Evolutionary conservation across 1,140 invertebrate genomes (phyloP).

Genomic region (Drosophila bocki): DNA sequence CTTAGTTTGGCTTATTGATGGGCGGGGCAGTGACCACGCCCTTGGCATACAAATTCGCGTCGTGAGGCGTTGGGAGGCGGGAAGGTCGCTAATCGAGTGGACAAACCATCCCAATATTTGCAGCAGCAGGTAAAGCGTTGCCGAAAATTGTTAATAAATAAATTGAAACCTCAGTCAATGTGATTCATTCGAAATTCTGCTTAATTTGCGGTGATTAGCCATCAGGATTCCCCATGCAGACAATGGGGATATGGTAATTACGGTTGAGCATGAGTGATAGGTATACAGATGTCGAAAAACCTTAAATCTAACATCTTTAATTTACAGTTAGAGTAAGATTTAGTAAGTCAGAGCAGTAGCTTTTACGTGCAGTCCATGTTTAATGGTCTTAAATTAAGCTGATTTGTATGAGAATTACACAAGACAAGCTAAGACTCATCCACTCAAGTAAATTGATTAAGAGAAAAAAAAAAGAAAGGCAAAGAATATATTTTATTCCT

Average conservation of each 20-base stretch:
- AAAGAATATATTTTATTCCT: no score
- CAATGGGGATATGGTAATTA: conserved; percentile 42
- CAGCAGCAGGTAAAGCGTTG: conserved; percentile 23
- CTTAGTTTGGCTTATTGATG: conserved; percentile 70
- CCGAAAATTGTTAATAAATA: conserved; percentile 29
- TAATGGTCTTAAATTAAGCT: no score
- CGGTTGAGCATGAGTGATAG: conserved; percentile 13
- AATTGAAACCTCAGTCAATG: conserved; percentile 18
- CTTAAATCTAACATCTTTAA: background rate
- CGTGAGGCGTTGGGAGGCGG: background rate
- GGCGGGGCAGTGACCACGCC: conserved; percentile 24
- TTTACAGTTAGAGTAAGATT: background rate
- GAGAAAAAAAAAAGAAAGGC: no score
- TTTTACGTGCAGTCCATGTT: no score
- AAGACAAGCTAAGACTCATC: no score
- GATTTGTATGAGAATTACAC: no score
- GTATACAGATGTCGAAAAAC: conserved; percentile 1
- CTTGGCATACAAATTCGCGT: conserved; percentile 48
- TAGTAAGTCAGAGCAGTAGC: no score
- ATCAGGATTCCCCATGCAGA: conserved; percentile 39
- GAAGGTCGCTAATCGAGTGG: conserved; percentile 38
- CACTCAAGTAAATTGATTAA: no score
- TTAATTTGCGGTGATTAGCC: conserved; percentile 35
- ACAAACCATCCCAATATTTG: conserved; percentile 28
- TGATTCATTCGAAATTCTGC: conserved; percentile 49